These are phyloP conservation scores for Cassiopea andromeda DNA, from an alignment of 30 jellyfish, hydroid and myxozoan species.

Conservation along the genomic window DNA sequence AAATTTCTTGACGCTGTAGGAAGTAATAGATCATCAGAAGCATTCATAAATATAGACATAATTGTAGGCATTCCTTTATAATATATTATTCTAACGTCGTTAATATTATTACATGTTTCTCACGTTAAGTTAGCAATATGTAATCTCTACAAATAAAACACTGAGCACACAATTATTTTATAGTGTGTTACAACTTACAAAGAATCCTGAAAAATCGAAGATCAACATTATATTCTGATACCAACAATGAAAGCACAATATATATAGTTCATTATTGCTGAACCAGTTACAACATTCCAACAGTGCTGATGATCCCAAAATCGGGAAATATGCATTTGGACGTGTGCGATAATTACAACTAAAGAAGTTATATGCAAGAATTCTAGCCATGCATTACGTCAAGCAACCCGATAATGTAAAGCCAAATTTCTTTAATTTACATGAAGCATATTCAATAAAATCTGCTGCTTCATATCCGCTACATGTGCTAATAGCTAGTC, in stretches of 20 bases:
- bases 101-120: constrained; percentile 1
- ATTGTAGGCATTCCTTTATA: neutral
- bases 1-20: too few species aligned
- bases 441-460: too few species aligned
- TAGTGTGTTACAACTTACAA: constrained; percentile 10
- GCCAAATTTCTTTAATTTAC: too few species aligned
- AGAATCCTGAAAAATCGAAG: constrained; percentile 4
- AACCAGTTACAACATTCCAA: neutral
- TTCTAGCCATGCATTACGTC: neutral
- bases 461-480: too few species aligned
- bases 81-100: neutral
- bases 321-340: neutral
- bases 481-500: too few species aligned
- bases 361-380: neutral
- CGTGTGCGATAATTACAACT: neutral
- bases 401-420: neutral
- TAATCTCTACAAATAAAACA: constrained; percentile 24
- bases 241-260: neutral
- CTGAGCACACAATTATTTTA: constrained; percentile 5
- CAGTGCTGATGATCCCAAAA: too few species aligned
- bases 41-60: too few species aligned
- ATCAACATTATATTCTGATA: constrained; percentile 30
- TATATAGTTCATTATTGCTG: neutral
- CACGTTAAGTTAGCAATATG: neutral
- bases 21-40: too few species aligned